Evolutionary conservation across 2,888 invertebrate genomes (phyloP), one percentile per base, ranked within the genome.

Genomic region (Leptopilina drosophilae): DNA sequence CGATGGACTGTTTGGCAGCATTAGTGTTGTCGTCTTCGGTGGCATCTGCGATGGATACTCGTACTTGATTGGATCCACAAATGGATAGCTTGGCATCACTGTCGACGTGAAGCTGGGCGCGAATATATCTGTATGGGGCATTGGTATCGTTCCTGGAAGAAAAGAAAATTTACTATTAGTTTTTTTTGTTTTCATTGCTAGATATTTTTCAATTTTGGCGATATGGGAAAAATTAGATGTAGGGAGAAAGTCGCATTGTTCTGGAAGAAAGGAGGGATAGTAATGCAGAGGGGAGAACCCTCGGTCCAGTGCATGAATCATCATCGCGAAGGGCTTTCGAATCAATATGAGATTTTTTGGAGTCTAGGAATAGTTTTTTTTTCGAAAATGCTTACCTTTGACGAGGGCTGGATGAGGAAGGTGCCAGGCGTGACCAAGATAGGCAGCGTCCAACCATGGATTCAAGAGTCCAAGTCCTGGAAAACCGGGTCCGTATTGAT

Each of bases 401-500:
- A 95, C 92, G 82, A 95, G 92, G 4, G 94, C 92, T 5, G 93
- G 93, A 88, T 93, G 93, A n/a, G 88, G 88, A 80, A 91, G 79
- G 77, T 88, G 89, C 90, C 95, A 95, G 67, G 95, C 95, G 90
- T 96, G 96, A 87, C 95, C 95, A 92, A 97, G 94, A 91, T 96
- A 97, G 6, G 96, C 95, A 2, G 96, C 95, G 89, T 98, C 97
- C 85, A 97, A 92, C 96, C 97, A 97, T 0, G 97, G 96, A 88
- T 96, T 96, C 79, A 97, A 92, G 82, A 97, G 93, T 77, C 94
- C 93, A 64, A 92, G 86, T 15, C 93, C 93, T 7, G 91, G 90
- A 73, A 94, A 91, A 49, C 93, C 93, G 91, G 96, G 95, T 53
- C 95, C 96, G 89, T 96, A 97, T 81, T 96, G 96, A 90, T 95